Evolutionary conservation across 1,140 invertebrate genomes (phyloP), one percentile per base, ranked within the genome.

Genomic region (Dysdera silvatica): DNA sequence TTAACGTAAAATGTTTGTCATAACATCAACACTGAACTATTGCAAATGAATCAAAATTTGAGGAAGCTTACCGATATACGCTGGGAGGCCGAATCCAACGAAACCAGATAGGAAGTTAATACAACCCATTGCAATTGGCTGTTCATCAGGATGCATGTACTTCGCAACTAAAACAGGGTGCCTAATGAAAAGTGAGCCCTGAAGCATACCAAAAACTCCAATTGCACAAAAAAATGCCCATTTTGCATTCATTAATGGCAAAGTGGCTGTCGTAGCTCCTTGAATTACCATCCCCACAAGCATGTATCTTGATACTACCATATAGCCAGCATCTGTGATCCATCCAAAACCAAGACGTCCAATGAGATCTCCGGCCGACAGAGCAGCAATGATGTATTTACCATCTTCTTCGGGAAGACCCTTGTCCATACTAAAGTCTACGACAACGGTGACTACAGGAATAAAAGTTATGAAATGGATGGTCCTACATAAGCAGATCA

Each of bases 111-210:
- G 23, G 40, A 61, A 54, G 28, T 54, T 61, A 0, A 54, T 33
- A 18, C 49, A 54, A 8, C 60, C 60, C 60, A 61, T 61, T 3
- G 51, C 60, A 14, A 61, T 54, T 2, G 60, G 47, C 32, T 61
- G 60, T 47, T 61, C 60, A 10, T 54, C 10, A 16, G n/a, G 45
- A 2, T 26, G 16, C 51, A 61, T 61, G 29, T 61, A 61, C 3
- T 35, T 43, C 0, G 40, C n/a, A 18, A 61, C 28, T 31, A 61
- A 28, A 2, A 61, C 49, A 20, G 60, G 52, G 29, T 61, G 60
- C 3, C 60, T 40, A 8, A 61, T 43, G 8, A 54, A 61, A 12
- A 61, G 51, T 2, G 60, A 61, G 2, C 60, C 60, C n/a, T 61
- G 51, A 16, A 61, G 51, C 31, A 54, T 20, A 14, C 60, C 60